A percentile compares a stretch with the other conserved stretches of the same genome.
These are phyloP conservation scores for Aurelia sp. DNA, from an alignment of 30 jellyfish, hydroid and myxozoan genomes.

Conservation along the genomic window DNA sequence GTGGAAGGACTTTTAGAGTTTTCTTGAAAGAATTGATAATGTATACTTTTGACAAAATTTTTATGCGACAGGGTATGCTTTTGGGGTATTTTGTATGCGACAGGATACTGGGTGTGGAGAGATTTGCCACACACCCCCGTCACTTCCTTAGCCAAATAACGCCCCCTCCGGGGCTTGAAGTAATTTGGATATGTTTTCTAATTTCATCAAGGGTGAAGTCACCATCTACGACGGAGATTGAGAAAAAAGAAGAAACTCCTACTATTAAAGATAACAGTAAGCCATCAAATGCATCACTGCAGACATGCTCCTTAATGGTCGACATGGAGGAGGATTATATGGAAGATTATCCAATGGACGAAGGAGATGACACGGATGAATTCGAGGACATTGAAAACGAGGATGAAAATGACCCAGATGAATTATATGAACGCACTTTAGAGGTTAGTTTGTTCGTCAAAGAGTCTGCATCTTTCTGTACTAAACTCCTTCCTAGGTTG, in stretches of 20 bases:
- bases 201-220: neutral
- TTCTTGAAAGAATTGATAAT: too few relatives aligned
- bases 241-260: conserved; percentile 3
- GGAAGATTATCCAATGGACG: conserved; percentile 83
- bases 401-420: conserved; percentile 94
- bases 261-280: conserved; percentile 35
- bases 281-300: conserved; percentile 13
- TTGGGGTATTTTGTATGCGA: too few relatives aligned
- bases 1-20: too few relatives aligned
- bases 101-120: too few relatives aligned
- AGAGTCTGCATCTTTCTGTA: too few relatives aligned
- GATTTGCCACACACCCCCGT: too few relatives aligned
- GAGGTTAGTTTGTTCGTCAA: conserved; percentile 57
- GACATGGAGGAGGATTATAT: conserved; percentile 83
- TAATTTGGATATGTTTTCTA: neutral
- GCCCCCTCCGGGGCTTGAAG: too few relatives aligned
- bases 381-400: conserved; percentile 95
- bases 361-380: conserved; percentile 96
- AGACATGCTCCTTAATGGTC: conserved; percentile 65
- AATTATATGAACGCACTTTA: conserved; percentile 84
- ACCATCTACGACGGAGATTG: conserved; percentile 18
- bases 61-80: too few relatives aligned
- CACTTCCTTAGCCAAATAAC: too few relatives aligned
- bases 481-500: too few relatives aligned
- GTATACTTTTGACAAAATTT: too few relatives aligned